phyloP scores from a whole-genome alignment of 1,140 invertebrate species.

The Sinonovacula constricta region DNA sequence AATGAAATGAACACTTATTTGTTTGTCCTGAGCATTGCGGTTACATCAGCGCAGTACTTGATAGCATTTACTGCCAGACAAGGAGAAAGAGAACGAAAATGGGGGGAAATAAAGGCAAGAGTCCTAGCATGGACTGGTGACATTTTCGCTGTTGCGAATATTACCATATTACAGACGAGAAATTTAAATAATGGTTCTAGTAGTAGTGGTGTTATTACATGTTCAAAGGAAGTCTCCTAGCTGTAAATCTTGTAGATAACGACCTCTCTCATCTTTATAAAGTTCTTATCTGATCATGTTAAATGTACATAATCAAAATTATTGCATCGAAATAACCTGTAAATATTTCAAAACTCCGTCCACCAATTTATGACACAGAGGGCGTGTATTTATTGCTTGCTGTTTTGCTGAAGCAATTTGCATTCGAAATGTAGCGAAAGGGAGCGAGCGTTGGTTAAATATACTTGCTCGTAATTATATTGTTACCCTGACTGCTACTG shows the following conservation, averaged over 20 bases:
- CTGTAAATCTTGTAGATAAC: constrained; percentile 37
- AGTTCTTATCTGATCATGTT: constrained; percentile 40
- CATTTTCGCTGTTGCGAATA: constrained; percentile 22
- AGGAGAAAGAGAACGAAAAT: neutral
- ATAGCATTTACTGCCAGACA: neutral
- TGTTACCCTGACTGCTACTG: too few species aligned
- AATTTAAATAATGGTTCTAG: constrained; percentile 48
- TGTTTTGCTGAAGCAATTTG: too few species aligned
- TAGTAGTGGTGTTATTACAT: constrained; percentile 41
- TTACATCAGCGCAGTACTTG: too few species aligned
- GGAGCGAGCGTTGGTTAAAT: too few species aligned
- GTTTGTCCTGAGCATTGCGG: too few species aligned
- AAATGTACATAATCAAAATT: constrained; percentile 51
- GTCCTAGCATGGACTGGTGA: too few species aligned
- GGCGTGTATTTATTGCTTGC: too few species aligned
- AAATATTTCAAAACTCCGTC: constrained; percentile 43
- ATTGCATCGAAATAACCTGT: constrained; percentile 48
- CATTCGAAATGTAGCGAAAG: too few species aligned
- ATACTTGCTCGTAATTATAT: too few species aligned
- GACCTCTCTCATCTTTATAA: constrained; percentile 16
- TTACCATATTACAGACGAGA: constrained; percentile 31
- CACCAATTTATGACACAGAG: constrained; percentile 26
- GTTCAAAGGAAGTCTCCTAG: constrained; percentile 37
- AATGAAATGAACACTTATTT: too few species aligned
- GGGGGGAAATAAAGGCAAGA: too few species aligned